Percentiles rank a stretch among this genome's conserved stretches.
These are phyloP conservation scores for Lepus timidus DNA, from an alignment of 2,113 vertebrate genomes.

Conservation along the genomic window DNA sequence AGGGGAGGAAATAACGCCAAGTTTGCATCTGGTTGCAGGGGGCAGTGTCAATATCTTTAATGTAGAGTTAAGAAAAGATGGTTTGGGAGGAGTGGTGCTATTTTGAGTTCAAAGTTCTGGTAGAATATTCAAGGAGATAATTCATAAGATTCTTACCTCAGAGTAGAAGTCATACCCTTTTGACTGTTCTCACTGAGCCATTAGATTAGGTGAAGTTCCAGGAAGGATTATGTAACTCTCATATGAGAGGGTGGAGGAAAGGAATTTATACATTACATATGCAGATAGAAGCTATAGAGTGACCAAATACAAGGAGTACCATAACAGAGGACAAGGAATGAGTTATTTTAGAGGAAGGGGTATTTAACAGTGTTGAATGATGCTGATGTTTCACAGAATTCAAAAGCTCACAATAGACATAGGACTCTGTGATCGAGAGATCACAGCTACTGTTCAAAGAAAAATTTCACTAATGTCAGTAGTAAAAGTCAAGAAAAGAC, in stretches of 20 bases:
- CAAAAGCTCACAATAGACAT: neutral
- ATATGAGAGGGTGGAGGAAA: neutral
- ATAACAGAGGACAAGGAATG: neutral
- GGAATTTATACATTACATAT: neutral
- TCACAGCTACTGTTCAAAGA: neutral
- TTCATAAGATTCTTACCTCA: neutral
- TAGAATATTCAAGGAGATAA: neutral
- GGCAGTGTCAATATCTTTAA: neutral
- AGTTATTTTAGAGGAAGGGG: constrained; percentile 1
- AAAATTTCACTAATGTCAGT: neutral
- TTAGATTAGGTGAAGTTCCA: neutral
- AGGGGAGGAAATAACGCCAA: neutral
- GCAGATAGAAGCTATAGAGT: neutral
- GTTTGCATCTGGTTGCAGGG: constrained; percentile 26
- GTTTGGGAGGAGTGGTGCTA: neutral
- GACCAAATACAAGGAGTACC: neutral
- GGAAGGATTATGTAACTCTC: neutral
- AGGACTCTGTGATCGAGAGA: neutral
- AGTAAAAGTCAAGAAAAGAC: neutral
- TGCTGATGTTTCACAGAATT: neutral
- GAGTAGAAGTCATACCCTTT: neutral
- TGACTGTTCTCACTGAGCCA: neutral
- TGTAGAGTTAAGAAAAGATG: neutral
- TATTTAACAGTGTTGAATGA: neutral
- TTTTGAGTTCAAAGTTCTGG: neutral